phyloP scores from a whole-genome alignment of 2,797 vertebrate species.

The Catharus ustulatus region DNA sequence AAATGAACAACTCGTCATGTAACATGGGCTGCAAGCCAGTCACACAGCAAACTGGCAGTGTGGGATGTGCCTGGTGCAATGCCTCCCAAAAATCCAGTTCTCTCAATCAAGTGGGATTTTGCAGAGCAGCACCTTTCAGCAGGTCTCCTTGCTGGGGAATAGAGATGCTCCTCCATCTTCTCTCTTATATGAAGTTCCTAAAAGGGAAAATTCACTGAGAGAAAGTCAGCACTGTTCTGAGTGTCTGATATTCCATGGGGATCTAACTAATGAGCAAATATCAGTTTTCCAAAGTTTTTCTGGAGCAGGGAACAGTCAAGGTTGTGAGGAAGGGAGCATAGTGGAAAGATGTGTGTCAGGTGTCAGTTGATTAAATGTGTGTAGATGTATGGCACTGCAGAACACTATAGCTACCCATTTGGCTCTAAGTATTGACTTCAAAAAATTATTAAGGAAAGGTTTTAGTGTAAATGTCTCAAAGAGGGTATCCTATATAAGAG shows the following conservation, averaged over 20 bases:
- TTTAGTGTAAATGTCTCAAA: neutral
- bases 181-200: neutral
- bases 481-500: neutral
- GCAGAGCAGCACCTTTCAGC: neutral
- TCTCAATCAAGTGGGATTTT: neutral
- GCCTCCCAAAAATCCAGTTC: neutral
- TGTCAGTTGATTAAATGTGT: rapidly evolving
- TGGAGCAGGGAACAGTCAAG: neutral
- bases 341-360: neutral
- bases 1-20: neutral
- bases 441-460: neutral
- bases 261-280: neutral
- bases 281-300: neutral
- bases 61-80: neutral
- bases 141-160: neutral
- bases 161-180: neutral
- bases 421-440: too few species aligned
- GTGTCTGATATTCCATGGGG: neutral
- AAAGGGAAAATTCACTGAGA: neutral
- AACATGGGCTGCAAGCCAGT: rapidly evolving
- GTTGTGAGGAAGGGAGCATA: neutral
- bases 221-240: neutral
- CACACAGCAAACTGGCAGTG: neutral
- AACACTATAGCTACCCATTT: neutral
- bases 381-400: neutral